These are phyloP conservation scores for Cetoscarus ocellatus DNA, from an alignment of 2,797 vertebrate species.

Conservation along the genomic window DNA sequence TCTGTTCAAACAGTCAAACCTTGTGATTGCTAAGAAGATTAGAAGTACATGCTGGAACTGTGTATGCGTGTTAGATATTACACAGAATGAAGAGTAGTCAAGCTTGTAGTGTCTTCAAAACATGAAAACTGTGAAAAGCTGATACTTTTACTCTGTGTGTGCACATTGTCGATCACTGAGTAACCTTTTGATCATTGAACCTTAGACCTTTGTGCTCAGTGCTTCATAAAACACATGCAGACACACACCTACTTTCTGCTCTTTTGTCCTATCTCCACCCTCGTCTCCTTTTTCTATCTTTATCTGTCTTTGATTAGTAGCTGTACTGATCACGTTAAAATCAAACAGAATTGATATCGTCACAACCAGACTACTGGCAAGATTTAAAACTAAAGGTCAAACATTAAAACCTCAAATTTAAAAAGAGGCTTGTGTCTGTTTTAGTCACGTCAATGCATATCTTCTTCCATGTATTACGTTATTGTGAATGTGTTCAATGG, in stretches of 20 bases:
- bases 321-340: constrained; percentile 31
- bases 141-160: neutral
- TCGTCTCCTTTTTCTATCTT: neutral
- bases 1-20: constrained; percentile 70
- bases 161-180: neutral
- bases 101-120: neutral
- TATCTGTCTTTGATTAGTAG: constrained; percentile 1
- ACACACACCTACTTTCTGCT: neutral
- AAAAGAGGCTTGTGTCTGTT: neutral
- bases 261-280: neutral
- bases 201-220: constrained; percentile 28
- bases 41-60: constrained; percentile 18
- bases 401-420: neutral
- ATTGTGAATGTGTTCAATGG: no score
- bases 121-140: neutral
- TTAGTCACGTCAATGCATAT: no score
- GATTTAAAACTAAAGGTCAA: neutral
- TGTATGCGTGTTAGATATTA: constrained; percentile 1
- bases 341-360: constrained; percentile 8
- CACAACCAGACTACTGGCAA: neutral
- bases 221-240: constrained; percentile 33
- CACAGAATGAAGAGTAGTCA: neutral
- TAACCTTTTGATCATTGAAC: constrained; percentile 25
- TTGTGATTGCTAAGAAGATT: constrained; percentile 82
- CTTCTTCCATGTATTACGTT: no score